Evolutionary conservation across 2,797 vertebrate genomes (phyloP).

Genomic region (Chiroxiphia lanceolata): DNA sequence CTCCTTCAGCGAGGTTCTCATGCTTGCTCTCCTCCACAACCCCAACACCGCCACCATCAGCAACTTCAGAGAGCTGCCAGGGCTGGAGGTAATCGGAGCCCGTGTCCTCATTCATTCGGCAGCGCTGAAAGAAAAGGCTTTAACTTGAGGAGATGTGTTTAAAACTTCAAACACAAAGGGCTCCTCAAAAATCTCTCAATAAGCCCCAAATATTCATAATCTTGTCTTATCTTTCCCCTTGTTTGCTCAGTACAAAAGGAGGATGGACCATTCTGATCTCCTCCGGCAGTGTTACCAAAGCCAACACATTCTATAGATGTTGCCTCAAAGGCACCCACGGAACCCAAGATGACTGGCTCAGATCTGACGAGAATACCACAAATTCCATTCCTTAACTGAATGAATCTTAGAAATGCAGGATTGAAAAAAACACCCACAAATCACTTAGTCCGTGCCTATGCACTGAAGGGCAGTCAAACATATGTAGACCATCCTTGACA

Average conservation of each 20-base stretch:
- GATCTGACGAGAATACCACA: neutral
- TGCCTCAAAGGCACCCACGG: neutral
- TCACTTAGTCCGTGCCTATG: neutral
- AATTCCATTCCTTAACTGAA: neutral
- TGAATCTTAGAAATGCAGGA: neutral
- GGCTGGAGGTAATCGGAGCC: conserved; percentile 84
- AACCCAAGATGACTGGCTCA: accelerated
- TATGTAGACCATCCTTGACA: neutral
- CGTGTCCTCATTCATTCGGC: conserved; percentile 91
- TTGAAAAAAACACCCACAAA: neutral
- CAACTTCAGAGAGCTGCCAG: conserved; percentile 84
- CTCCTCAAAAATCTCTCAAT: neutral
- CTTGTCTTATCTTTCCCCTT: neutral
- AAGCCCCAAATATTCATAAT: neutral
- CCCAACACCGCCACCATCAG: conserved; percentile 89
- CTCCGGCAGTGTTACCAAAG: neutral
- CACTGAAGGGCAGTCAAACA: neutral
- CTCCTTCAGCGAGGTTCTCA: conserved; percentile 70
- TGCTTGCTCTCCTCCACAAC: conserved; percentile 86
- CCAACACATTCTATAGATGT: accelerated
- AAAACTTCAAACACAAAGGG: neutral
- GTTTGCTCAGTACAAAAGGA: neutral
- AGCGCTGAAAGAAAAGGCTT: conserved; percentile 80
- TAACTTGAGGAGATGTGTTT: neutral
- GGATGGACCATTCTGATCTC: neutral